Conservation (phyloP, 2,113 vertebrate species). For the Athene noctua region DNA sequence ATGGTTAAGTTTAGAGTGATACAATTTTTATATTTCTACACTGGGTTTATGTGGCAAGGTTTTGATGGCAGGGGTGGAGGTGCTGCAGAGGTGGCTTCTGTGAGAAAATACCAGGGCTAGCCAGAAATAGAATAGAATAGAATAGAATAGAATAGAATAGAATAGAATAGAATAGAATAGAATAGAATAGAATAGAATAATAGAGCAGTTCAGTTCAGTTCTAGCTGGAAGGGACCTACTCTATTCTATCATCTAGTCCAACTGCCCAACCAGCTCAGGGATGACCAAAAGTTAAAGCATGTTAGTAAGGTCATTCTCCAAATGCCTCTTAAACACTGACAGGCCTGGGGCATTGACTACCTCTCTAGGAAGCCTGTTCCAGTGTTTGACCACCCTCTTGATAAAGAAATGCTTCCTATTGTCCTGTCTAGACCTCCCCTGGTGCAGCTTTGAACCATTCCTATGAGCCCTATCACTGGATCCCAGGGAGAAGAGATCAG, state of each 20-base stretch:
- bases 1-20: neutral
- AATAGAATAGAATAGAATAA: neutral
- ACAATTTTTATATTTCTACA: neutral
- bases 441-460: neutral
- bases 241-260: too few species aligned
- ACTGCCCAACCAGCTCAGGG: too few species aligned
- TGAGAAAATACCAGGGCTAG: neutral
- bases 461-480: accelerated
- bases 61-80: neutral
- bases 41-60: neutral
- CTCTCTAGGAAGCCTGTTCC: neutral
- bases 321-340: neutral
- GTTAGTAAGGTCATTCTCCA: too few species aligned
- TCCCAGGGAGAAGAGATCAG: neutral
- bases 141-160: neutral
- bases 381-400: neutral
- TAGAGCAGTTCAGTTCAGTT: neutral
- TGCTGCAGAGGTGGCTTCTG: neutral
- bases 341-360: neutral
- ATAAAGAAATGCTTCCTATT: neutral
- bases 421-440: neutral
- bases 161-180: neutral
- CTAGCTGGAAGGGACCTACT: neutral
- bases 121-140: neutral
- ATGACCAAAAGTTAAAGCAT: too few species aligned